Evolutionary conservation across 2,888 invertebrate species (phyloP).

Genomic region (Drosophila eohydei): DNA sequence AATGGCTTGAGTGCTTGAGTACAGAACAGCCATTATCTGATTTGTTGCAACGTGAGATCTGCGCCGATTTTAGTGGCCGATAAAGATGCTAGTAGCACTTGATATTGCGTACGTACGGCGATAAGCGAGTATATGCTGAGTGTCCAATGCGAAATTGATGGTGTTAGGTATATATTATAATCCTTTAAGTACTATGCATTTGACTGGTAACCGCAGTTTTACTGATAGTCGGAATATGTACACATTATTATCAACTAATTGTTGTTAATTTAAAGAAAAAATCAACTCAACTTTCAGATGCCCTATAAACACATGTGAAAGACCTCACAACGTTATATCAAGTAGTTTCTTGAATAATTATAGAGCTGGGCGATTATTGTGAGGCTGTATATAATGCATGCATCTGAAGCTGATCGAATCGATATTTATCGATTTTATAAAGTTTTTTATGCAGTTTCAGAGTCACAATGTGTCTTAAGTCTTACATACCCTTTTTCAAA

Average conservation of each 20-base stretch:
- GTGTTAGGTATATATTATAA: constrained; percentile 32
- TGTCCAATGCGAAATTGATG: constrained; percentile 26
- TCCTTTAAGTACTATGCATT: constrained; percentile 36
- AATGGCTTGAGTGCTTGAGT: not conserved
- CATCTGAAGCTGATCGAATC: not conserved
- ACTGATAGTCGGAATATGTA: constrained; percentile 32
- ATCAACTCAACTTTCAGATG: not conserved
- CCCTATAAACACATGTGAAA: constrained; percentile 1
- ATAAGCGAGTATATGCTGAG: constrained; percentile 4
- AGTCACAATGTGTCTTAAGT: not conserved
- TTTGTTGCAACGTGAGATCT: not conserved
- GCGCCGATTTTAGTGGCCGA: not conserved
- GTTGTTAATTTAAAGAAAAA: constrained; percentile 1
- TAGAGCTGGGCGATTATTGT: not conserved
- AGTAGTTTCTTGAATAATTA: not conserved
- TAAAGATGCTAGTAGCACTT: constrained; percentile 8
- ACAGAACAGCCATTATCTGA: not conserved
- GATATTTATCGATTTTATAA: not conserved
- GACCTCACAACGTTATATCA: not conserved
- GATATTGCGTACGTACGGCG: constrained; percentile 12
- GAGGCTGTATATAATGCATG: not conserved
- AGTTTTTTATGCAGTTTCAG: no score
- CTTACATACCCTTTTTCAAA: not conserved
- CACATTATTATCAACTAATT: constrained; percentile 17
- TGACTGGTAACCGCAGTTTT: constrained; percentile 16